Evolutionary conservation across 2,797 vertebrate genomes (phyloP), one percentile per base, ranked within the genome.

Genomic region (Buphagus erythrorhynchus): DNA sequence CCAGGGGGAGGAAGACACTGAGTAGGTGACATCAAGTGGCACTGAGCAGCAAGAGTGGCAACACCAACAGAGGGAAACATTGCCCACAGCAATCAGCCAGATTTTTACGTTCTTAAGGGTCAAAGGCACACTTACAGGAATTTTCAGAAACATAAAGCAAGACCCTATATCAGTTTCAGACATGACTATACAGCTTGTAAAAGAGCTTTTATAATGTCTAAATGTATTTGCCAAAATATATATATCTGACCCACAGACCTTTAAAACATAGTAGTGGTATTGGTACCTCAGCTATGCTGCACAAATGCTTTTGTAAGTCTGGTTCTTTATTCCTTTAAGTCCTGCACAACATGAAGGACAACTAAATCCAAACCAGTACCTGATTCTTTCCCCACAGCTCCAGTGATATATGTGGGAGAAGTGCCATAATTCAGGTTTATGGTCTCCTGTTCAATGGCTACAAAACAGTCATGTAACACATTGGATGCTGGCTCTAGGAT

Each of bases 1-100:
- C 18, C 54, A 35, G 5, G 9, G 26, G 17, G 21, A 59, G 4
- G 55, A 88, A 59, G 35, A 4, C 22, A 69, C 29, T 9, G 19
- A 72, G 13, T 1, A 71, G 40, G 21, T 75, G 54, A 66, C 11
- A 16, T 5, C 20, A 16, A 62, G 10, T 26, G 55, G 28, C 28
- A 36, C 24, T 38, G 40, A 69, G 42, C 22, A 63, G 16, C 35
- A 54, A 14, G 28, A 24, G 76, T 8, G 76, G 48, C 24, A 65
- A 29, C 0, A 2, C 7, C 40, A 33, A 51, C 22, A 79, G 26
- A 2, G 1, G 15, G 16, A 76, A 90, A 55, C 4, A 1, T 5
- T 66, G 43, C 48, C 55, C 31, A n/a, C 24, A 84, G 10, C 9
- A 22, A 31, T 22, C 19, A 62, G 21, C 1, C 13, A 28, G 42